Evolutionary conservation across 2,113 vertebrate species (phyloP).

Genomic region (Xiphophorus hellerii): DNA sequence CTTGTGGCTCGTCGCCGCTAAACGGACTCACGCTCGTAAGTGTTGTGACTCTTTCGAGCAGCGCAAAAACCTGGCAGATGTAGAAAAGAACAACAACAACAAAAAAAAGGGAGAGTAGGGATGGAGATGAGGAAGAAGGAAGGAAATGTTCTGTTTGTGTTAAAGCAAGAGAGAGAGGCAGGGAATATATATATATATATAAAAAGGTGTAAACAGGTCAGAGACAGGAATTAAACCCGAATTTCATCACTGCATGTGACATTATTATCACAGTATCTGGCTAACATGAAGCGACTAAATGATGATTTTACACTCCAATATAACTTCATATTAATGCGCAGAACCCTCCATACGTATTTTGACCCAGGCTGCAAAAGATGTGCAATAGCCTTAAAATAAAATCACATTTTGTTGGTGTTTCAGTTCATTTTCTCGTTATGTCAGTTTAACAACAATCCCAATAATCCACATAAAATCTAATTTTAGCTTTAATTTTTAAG

Average conservation of each 20-base stretch:
- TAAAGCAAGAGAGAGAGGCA: conserved; percentile 55
- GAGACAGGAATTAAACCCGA: conserved; percentile 45
- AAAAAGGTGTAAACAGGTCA: conserved; percentile 59
- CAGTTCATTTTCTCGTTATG: no score
- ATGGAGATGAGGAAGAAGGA: conserved; percentile 73
- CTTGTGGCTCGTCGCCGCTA: conserved; percentile 69
- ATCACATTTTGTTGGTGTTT: no score
- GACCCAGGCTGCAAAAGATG: not conserved
- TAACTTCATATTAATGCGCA: conserved; percentile 36
- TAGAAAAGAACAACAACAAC: conserved; percentile 69
- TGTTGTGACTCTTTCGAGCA: conserved; percentile 86
- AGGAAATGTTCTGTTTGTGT: conserved; percentile 51
- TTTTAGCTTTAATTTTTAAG: no score
- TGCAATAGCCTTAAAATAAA: not conserved
- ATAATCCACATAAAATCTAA: no score
- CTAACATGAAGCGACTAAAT: not conserved
- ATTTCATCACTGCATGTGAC: conserved; percentile 28
- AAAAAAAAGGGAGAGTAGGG: conserved; percentile 59
- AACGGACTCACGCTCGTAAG: conserved; percentile 85
- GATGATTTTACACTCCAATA: conserved; percentile 60
- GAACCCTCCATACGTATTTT: no score
- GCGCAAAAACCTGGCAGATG: conserved; percentile 84
- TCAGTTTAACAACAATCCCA: no score
- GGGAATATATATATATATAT: not conserved
- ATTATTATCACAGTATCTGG: not conserved